Conservation (phyloP, 1,140 invertebrate genomes). For the Eufriesea mexicana region DNA sequence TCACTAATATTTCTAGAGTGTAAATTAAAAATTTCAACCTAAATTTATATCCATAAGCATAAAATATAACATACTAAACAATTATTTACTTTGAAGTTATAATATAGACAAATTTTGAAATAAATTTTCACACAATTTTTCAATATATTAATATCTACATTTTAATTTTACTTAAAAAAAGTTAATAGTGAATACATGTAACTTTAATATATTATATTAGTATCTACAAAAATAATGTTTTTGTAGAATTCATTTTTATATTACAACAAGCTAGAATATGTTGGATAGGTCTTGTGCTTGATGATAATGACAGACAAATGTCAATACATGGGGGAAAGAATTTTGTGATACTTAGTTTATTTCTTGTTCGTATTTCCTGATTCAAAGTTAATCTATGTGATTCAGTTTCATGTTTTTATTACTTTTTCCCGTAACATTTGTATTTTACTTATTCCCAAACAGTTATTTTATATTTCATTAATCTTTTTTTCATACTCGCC, state of each 20-base stretch:
- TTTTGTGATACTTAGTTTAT: constrained; percentile 4
- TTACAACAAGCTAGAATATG: not conserved
- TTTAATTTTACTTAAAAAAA: not conserved
- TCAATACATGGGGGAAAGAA: not conserved
- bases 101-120: not conserved
- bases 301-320: constrained; percentile 23
- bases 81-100: not conserved
- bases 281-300: constrained; percentile 11
- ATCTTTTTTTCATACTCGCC: constrained; percentile 2
- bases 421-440: not conserved
- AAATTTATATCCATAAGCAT: not conserved
- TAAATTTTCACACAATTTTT: not conserved
- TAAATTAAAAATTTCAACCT: not conserved
- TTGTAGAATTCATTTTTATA: not conserved
- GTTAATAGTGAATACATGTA: not conserved
- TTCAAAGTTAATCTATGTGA: not conserved
- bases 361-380: not conserved
- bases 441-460: not conserved
- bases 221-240: constrained; percentile 5
- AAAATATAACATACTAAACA: not conserved
- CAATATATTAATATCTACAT: not conserved
- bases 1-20: not conserved
- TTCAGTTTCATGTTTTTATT: not conserved
- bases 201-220: not conserved
- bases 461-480: not conserved